Conservation (phyloP, 2,888 invertebrate genomes). For the Gymnosoma rotundatum region DNA sequence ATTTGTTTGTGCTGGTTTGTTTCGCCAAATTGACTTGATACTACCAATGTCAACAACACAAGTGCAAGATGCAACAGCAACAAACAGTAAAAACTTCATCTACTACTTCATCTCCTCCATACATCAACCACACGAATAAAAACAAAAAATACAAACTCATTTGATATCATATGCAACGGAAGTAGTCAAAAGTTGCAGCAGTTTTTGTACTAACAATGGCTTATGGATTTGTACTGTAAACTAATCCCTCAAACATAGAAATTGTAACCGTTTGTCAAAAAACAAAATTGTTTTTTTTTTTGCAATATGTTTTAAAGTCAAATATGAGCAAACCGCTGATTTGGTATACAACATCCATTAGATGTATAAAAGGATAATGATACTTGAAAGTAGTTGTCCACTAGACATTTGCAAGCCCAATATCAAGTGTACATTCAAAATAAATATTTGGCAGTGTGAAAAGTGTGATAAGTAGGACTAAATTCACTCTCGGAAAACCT, state of each 20-base stretch:
- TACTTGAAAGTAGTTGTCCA: background rate
- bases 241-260: conserved; percentile 47
- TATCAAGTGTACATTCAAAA: background rate
- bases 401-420: background rate
- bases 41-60: conserved; percentile 55
- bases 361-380: background rate
- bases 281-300: background rate
- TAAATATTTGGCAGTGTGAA: background rate
- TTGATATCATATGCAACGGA: conserved; percentile 56
- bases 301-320: conserved; percentile 11
- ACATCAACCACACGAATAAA: background rate
- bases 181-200: conserved; percentile 45
- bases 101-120: background rate
- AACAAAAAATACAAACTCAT: conserved; percentile 14
- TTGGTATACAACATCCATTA: conserved; percentile 18
- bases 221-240: conserved; percentile 48
- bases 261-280: conserved; percentile 23
- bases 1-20: conserved; percentile 3
- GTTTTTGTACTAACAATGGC: conserved; percentile 39
- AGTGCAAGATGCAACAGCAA: conserved; percentile 54
- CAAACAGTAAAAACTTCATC: conserved; percentile 43
- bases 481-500: too few relatives aligned
- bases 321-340: conserved; percentile 14
- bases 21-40: conserved; percentile 58
- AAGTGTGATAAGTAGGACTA: too few relatives aligned